These are phyloP conservation scores for Lasius platythorax DNA, from an alignment of 2,888 invertebrate species.

Conservation along the genomic window DNA sequence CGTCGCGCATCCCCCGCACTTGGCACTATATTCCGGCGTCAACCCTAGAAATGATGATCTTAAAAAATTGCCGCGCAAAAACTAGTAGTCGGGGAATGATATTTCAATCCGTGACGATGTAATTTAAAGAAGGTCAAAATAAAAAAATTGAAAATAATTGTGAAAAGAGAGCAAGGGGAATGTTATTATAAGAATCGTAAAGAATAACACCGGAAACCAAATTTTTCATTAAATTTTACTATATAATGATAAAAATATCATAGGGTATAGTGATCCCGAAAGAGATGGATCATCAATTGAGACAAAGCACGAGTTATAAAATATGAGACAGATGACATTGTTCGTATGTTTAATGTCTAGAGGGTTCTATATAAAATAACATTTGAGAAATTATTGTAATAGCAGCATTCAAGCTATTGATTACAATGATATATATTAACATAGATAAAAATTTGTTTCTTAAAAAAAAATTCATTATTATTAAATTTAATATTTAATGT, in stretches of 20 bases:
- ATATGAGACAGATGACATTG: background rate
- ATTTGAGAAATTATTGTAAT: too few relatives aligned
- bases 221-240: background rate
- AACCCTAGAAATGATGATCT: conserved; percentile 23
- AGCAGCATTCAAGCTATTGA: too few relatives aligned
- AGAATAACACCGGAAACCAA: background rate
- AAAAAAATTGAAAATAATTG: background rate
- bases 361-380: too few relatives aligned
- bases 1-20: conserved; percentile 53
- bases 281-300: background rate
- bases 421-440: background rate
- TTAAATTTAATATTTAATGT: background rate
- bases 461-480: background rate
- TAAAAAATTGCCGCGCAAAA: conserved; percentile 35
- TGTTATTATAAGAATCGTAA: background rate
- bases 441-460: background rate
- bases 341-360: background rate
- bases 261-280: background rate
- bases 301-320: background rate
- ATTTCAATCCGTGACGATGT: background rate
- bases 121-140: background rate
- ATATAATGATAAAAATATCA: background rate
- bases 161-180: background rate
- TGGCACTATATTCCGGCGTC: conserved; percentile 43
- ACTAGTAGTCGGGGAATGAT: background rate